Conservation (phyloP, 2,113 vertebrate genomes). For the Irena cyanogastra region DNA sequence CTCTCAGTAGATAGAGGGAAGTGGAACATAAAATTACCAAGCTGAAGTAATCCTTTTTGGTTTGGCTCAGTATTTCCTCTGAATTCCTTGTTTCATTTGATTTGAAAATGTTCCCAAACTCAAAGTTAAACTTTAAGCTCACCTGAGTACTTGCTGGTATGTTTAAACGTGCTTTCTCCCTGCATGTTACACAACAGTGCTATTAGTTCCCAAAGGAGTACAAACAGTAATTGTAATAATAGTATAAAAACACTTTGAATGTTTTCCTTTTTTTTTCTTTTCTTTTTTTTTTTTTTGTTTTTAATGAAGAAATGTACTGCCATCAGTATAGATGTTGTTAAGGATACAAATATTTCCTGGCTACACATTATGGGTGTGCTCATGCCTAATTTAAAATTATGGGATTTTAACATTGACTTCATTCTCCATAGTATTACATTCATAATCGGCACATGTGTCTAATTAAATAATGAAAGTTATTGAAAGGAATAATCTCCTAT, state of each 20-base stretch:
- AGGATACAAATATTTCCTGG: conserved; percentile 39
- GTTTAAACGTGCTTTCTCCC: conserved; percentile 20
- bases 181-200: background rate
- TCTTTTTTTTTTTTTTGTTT: background rate
- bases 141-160: conserved; percentile 4
- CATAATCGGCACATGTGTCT: conserved; percentile 35
- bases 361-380: conserved; percentile 27
- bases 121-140: conserved; percentile 49
- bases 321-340: conserved; percentile 4
- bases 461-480: conserved; percentile 41
- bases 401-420: conserved; percentile 12
- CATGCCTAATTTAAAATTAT: conserved; percentile 23
- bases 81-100: conserved; percentile 14
- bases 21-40: conserved; percentile 34
- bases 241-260: background rate
- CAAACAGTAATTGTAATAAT: background rate
- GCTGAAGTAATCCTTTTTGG: conserved; percentile 25
- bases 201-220: background rate
- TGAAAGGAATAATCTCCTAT: conserved; percentile 43
- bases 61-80: conserved; percentile 16
- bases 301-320: background rate
- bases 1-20: background rate
- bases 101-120: conserved; percentile 34
- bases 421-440: conserved; percentile 16
- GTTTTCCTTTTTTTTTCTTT: rapidly evolving